Percentiles rank a stretch among this genome's conserved stretches.
These are phyloP conservation scores for Australoheros facetus DNA, from an alignment of 2,797 vertebrate genomes.

Conservation along the genomic window DNA sequence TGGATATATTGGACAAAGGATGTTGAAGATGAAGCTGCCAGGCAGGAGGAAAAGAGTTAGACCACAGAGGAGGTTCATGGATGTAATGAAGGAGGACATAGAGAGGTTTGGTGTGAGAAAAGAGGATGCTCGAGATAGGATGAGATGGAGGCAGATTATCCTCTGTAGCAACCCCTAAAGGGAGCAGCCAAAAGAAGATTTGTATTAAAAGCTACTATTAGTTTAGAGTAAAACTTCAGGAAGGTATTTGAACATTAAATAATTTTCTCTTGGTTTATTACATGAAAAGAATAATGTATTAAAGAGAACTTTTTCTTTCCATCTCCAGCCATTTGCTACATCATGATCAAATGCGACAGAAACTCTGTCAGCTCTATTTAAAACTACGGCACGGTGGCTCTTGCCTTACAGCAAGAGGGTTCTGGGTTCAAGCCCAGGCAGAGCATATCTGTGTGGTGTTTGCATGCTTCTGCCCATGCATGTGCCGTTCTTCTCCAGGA, in stretches of 20 bases:
- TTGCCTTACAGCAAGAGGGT: background rate
- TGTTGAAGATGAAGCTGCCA: no score
- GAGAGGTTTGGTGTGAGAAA: no score
- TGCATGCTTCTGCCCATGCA: no score
- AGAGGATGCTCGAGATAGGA: no score
- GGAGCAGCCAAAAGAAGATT: background rate
- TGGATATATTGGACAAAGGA: no score
- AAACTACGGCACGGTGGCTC: background rate
- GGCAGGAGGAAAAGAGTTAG: no score
- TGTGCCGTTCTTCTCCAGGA: background rate
- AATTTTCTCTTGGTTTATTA: no score
- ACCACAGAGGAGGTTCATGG: no score
- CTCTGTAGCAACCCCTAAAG: no score
- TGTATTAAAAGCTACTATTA: background rate
- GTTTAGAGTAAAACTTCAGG: background rate
- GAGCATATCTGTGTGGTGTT: background rate
- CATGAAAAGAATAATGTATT: background rate
- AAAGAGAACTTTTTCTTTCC: background rate
- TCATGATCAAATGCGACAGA: background rate
- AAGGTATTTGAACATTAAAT: background rate
- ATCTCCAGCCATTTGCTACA: background rate
- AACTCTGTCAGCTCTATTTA: background rate
- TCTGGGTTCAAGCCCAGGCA: background rate
- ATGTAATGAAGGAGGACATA: no score
- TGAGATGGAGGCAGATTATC: no score